phyloP scores from a whole-genome alignment of 1,140 invertebrate genomes.

The Venturia canescens region DNA sequence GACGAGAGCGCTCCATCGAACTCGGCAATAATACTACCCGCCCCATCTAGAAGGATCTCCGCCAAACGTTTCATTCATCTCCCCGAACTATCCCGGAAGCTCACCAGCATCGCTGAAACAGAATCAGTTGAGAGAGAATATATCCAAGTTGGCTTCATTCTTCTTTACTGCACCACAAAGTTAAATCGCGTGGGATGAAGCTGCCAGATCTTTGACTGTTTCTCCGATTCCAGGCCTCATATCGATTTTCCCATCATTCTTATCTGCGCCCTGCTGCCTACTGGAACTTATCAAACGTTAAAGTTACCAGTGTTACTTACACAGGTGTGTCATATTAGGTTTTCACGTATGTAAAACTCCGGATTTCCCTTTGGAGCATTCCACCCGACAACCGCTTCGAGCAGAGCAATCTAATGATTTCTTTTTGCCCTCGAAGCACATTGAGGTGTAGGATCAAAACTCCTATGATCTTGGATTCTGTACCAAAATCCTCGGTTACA shows the following conservation, averaged over 20 bases:
- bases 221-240: conserved; percentile 9
- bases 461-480: not conserved
- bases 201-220: conserved; percentile 18
- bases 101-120: conserved; percentile 57
- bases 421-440: not conserved
- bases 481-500: not conserved
- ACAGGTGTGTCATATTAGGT: not conserved
- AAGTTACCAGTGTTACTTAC: not conserved
- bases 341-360: not conserved
- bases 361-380: not conserved
- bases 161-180: conserved; percentile 19
- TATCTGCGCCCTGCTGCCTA: not conserved
- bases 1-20: conserved; percentile 40
- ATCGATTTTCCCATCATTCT: conserved; percentile 32
- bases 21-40: conserved; percentile 59
- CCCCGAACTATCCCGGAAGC: conserved; percentile 13
- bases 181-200: conserved; percentile 36
- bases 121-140: conserved; percentile 47
- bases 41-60: conserved; percentile 63
- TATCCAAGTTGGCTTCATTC: not conserved
- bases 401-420: not conserved
- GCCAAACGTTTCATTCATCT: conserved; percentile 64
- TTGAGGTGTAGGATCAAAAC: not conserved
- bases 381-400: not conserved
- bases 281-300: not conserved